Base-by-base conservation (phyloP, 1,140 invertebrate genomes). In the Pogonomyrmex barbatus region DNA sequence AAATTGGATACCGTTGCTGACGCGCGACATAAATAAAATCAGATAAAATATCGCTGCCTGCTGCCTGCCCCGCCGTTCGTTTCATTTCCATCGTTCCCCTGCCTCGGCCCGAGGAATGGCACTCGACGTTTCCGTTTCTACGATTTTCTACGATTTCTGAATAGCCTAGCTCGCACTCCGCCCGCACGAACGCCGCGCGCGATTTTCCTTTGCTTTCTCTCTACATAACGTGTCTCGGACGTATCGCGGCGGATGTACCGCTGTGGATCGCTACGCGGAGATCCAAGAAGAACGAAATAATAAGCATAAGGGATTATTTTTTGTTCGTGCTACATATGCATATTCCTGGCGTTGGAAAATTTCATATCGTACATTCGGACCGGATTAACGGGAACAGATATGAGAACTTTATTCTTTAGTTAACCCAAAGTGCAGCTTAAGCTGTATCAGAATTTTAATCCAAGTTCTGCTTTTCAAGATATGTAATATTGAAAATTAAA, bases 1-100 rank as follows among this genome's bases (percentile, higher is more conserved):
- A 83, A 83, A 83, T 83, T 83, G 79, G 79, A 83, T 83, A 75
- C 68, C 79, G 79, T 83, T 75, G 68, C 79, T 75, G 79, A 83
- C 79, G 79, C 79, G 79, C 79, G 79, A 83, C 68, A 83, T 83
- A 83, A 83, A 83, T 83, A 83, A 83, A 83, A 83, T 83, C 79
- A 83, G 79, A 83, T 83, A 83, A 83, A 83, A 83, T 83, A 83
- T 83, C 79, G 79, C 24, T 24, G 24, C 68, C 54, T 36, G 79
- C 67, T 36, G 65, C 78, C 67, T 73, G 67, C 52, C 24, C 24
- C 68, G 68, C 68, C 45, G 54, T 83, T 83, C 79, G 79, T 83
- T 83, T 83, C 79, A 83, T 83, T 83, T 83, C 68, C 79, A 60
- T 62, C 68, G 68, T 83, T 24, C 24, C 42, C 47, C 54, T 6